Base-by-base conservation (phyloP, 37 sponge, comb jelly and placozoan genomes). In the Diacarnus erythraeanus region DNA sequence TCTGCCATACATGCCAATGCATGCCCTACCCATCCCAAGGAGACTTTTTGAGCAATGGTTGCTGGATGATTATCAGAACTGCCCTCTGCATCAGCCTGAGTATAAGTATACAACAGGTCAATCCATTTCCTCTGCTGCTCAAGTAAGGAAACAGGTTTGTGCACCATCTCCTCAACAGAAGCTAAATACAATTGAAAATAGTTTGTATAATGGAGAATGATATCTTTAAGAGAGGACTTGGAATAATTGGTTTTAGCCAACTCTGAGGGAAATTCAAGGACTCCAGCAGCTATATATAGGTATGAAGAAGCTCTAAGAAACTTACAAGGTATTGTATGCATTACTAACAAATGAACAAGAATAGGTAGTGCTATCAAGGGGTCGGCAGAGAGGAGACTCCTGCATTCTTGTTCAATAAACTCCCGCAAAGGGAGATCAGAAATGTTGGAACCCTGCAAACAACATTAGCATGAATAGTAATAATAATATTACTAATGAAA, bases 11-110 rank as follows among this genome's bases (percentile, higher is more conserved):
- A 0, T 35, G 72, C 81, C 0, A 37, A 21, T 38, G 81, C 81
- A 21, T 58, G 41, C 39, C 73, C 81, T 1, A 54, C 70, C 39
- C 56, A 69, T 38, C 38, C 80, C 57, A 79, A 59, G 17, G 56
- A 42, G 12, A 5, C 5, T 2, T 5, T 10, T 12, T 35, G 34
- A 31, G 66, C 15, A 31, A 35, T 31, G 33, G 31, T 65, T 65
- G 35, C 27, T 20, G 26, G 4, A 26, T 6, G 21, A 15, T 23
- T 34, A 37, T 20, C 57, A 74, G 12, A 33, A 51, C 2, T 36
- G 54, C 57, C 57, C 5, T 26, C 35, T 33, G 15, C 71, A 38
- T 18, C 1, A 3, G 43, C 23, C 17, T 5, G 71, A 8, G 43
- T 8, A 40, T 12, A 23, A 22, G 6, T 27, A 40, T 22, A 71